Evolutionary conservation across 1,140 invertebrate species (phyloP), one percentile per base, ranked within the genome.

Genomic region (Trachymyrmex septentrionalis): DNA sequence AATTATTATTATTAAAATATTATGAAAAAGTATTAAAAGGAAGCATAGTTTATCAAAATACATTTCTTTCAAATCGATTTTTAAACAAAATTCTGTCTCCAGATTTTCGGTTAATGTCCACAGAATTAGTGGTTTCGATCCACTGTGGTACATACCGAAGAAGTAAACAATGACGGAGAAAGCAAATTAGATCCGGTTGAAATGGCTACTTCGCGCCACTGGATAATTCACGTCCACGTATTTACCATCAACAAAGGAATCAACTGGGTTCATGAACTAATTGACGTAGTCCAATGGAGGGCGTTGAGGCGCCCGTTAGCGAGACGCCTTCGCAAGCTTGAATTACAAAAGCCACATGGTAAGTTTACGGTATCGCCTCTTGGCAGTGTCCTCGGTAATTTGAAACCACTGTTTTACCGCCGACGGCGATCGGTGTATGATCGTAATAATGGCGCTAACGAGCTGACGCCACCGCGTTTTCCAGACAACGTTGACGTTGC

Each of bases 401-500:
- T 71, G 86, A 87, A 87, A 85, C 81, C 86, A 85, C 86, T 87
- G 81, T 85, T 87, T 87, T 87, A 72, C 72, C 86, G 81, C 71
- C 80, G 34, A 34, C 30, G 44, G n/a, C 57, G 44, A 76, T 16
- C 12, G 19, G n/a, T 27, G 48, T 16, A 50, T 30, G 75, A 81
- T 81, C 76, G 76, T 69, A 69, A 78, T 84, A 69, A 87, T 75
- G 81, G 61, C 81, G 85, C 81, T 85, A 87, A 87, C 86, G 86
- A 85, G 72, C 34, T 85, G 86, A 87, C 82, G 71, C 71, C 71
- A 87, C 30, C 63, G 66, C 53, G 27, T 16, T 50, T 50, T 50
- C 48, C 48, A 50, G 48, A 57, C 55, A n/a, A 67, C 27, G 76
- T 12, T 21, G 27, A 34, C 14, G 30, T 69, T 30, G n/a, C 48